phyloP scores from a whole-genome alignment of 2,113 vertebrate genomes.

The Platichthys stellatus region DNA sequence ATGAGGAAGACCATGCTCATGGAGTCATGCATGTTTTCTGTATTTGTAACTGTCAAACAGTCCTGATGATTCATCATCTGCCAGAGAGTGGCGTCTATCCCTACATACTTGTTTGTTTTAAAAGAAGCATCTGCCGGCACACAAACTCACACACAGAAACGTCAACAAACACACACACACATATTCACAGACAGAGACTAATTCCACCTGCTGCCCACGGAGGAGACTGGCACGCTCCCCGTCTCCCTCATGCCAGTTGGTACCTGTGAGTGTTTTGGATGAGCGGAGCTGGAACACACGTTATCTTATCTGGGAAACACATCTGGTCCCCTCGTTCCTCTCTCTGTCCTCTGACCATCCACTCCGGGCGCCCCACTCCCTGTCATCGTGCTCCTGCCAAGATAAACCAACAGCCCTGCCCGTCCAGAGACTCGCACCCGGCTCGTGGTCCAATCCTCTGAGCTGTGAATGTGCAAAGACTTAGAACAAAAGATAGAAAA shows the following conservation, averaged over 20 bases:
- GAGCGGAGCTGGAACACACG: slow-evolving; percentile 54
- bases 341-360: slow-evolving; percentile 37
- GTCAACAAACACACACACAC: slow-evolving; percentile 24
- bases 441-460: slow-evolving; percentile 53
- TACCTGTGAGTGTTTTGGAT: slow-evolving; percentile 68
- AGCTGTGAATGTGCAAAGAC: slow-evolving; percentile 56
- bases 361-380: background rate
- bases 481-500: slow-evolving; percentile 63
- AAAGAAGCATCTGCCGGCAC: slow-evolving; percentile 29
- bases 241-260: slow-evolving; percentile 46
- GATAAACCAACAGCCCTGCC: slow-evolving; percentile 27
- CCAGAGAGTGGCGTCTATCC: slow-evolving; percentile 1
- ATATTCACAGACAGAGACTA: slow-evolving; percentile 41
- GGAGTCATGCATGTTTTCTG: background rate
- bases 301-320: slow-evolving; percentile 70
- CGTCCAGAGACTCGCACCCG: slow-evolving; percentile 25
- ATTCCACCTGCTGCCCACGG: slow-evolving; percentile 47
- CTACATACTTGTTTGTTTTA: slow-evolving; percentile 27
- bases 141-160: slow-evolving; percentile 29
- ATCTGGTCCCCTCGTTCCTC: slow-evolving; percentile 66
- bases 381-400: background rate
- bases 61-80: slow-evolving; percentile 23
- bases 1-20: slow-evolving; percentile 4
- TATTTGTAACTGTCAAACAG: background rate
- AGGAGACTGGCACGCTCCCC: slow-evolving; percentile 40